A percentile compares a stretch with the other conserved stretches of the same genome.
phyloP scores from a whole-genome alignment of 1,140 invertebrate genomes.

The Danaus melanippus region DNA sequence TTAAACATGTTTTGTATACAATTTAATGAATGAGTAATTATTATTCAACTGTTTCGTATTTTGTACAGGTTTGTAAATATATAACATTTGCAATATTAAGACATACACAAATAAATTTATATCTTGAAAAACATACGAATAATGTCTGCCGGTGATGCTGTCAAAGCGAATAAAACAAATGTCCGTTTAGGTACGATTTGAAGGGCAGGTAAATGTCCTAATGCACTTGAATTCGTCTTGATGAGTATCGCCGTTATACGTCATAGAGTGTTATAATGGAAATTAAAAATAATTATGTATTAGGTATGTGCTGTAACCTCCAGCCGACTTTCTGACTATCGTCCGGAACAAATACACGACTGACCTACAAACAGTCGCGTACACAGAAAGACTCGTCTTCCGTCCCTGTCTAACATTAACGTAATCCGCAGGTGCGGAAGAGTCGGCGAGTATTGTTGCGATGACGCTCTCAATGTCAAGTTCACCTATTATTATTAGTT shows the following conservation, averaged over 20 bases:
- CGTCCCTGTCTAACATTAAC: constrained; percentile 44
- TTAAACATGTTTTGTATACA: too few species aligned
- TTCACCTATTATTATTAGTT: constrained; percentile 72
- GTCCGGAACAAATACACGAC: constrained; percentile 68
- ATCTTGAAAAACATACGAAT: too few species aligned
- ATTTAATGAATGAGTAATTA: too few species aligned
- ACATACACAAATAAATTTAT: too few species aligned
- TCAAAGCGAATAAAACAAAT: neutral
- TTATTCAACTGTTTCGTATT: too few species aligned
- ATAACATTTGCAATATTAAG: too few species aligned
- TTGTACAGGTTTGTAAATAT: too few species aligned
- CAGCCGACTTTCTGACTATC: constrained; percentile 69
- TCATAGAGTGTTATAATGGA: constrained; percentile 30
- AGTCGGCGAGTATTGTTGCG: constrained; percentile 51
- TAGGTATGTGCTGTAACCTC: constrained; percentile 55
- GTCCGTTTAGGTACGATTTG: constrained; percentile 2
- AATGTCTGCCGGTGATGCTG: too few species aligned
- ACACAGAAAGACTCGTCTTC: constrained; percentile 49
- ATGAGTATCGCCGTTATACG: constrained; percentile 10
- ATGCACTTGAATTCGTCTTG: constrained; percentile 9
- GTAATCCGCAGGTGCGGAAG: constrained; percentile 34
- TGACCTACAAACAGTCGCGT: constrained; percentile 68
- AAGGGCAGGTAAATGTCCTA: constrained; percentile 3
- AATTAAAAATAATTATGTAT: constrained; percentile 57
- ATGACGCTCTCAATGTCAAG: constrained; percentile 70